Evolutionary conservation across 2,888 invertebrate species (phyloP).

Genomic region (Portevinia maculata): DNA sequence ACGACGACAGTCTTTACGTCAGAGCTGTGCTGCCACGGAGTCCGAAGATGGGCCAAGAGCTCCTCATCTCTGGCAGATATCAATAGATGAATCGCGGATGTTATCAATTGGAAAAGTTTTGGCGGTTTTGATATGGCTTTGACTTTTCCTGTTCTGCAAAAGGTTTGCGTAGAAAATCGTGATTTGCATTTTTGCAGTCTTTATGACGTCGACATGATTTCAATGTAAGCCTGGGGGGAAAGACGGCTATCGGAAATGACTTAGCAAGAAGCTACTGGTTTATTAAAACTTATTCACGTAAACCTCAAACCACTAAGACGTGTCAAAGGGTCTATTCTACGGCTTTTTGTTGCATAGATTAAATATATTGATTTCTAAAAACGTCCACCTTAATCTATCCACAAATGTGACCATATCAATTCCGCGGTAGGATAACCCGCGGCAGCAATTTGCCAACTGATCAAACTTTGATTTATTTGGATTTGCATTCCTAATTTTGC

Average conservation of each 20-base stretch:
- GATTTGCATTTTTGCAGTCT: slow-evolving; percentile 49
- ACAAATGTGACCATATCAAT: slow-evolving; percentile 3
- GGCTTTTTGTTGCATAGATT: slow-evolving; percentile 30
- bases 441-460: slow-evolving; percentile 64
- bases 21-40: slow-evolving; percentile 20
- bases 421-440: slow-evolving; percentile 25
- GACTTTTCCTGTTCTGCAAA: slow-evolving; percentile 55
- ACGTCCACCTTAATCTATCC: neutral
- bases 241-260: slow-evolving; percentile 17
- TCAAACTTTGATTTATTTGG: slow-evolving; percentile 72
- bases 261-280: too few relatives aligned
- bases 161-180: slow-evolving; percentile 54
- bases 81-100: slow-evolving; percentile 17
- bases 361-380: slow-evolving; percentile 39
- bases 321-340: slow-evolving; percentile 26
- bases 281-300: too few relatives aligned
- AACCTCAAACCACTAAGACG: neutral
- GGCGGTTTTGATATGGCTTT: slow-evolving; percentile 51
- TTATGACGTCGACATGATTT: slow-evolving; percentile 45
- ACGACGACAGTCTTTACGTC: slow-evolving; percentile 51
- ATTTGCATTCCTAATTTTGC: slow-evolving; percentile 66
- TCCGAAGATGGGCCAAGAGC: slow-evolving; percentile 43
- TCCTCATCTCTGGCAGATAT: neutral
- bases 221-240: slow-evolving; percentile 36
- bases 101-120: slow-evolving; percentile 61